Evolutionary conservation across 30 jellyfish, hydroid and myxozoan species (phyloP), one percentile per base, ranked within the genome.

Genomic region (Morbakka virulenta): DNA sequence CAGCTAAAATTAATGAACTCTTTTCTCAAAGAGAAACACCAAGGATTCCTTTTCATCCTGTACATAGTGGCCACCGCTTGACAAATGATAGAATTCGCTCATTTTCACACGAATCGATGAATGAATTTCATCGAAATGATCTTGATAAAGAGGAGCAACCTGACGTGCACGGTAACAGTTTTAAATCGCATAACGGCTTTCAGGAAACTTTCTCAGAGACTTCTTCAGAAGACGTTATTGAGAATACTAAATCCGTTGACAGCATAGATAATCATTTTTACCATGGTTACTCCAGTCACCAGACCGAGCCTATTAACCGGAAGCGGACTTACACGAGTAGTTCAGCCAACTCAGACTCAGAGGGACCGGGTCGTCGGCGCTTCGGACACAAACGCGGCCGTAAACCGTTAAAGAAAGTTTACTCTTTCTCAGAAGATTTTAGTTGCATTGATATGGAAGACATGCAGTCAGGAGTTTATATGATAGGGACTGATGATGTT

Each of bases 341-440:
- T 71, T 93, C 99, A 2, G 99, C 99, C 28, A 86, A 86, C 49
- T 93, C 99, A 20, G 99, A 93, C 62, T 78, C 94, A 22, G 99
- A 93, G 34, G 79, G 95, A 3, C 68, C 83, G 49, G 34, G 81
- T 24, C 87, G 96, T n/a, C 93, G 89, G 64, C 87, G 52, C 32
- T 50, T 63, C 22, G 76, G 85, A 17, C 91, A 85, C 35, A 73
- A 73, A 61, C 75, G 97, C 11, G 99, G 99, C 23, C 84, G 98
- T 28, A 83, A 92, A 30, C 81, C 83, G 26, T 83, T 83, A 57
- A 50, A 74, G 79, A 71, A 49, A 22, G n/a, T 48, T 35, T 67
- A 64, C 28, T 86, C 96, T 11, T 65, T 87, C n/a, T 72, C 87
- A 3, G 94, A 86, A 30, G 99, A 93, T 22, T 86, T 76, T 36